Base-by-base conservation (phyloP, 1,140 invertebrate genomes). In the Drosophila asahinai region DNA sequence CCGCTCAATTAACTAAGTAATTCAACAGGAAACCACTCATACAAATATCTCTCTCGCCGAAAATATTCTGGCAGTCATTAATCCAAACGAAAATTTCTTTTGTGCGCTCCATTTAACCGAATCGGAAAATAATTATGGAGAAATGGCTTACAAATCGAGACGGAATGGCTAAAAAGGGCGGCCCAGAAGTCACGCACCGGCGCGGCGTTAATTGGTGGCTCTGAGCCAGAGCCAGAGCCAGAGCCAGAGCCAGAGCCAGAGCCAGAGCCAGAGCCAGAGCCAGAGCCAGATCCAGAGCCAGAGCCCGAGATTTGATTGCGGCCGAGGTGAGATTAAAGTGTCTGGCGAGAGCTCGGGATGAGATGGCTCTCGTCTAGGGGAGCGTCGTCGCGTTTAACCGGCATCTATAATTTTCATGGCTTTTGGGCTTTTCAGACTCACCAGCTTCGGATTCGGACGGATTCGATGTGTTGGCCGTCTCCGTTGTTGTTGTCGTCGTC, bases 1-100 rank as follows among this genome's bases (percentile, higher is more conserved):
- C 81, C 84, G 84, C 62, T 52, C 64, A 87, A 81, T 84, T 83
- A 89, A 84, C 81, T 68, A 83, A 87, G 66, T 87, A 87, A 89
- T 84, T 89, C 84, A 87, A 87, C 81, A 87, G 84, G 84, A 87
- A 89, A 89, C 67, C 57, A 48, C 75, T 64, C 67, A 61, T 68
- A 25, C 54, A 57, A 57, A 57, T 57, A 40, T 57, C 19, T 22
- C 38, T 11, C 19, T 57, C 36, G 9, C 70, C 49, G n/a, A 27
- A 48, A 72, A 81, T 64, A 83, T 82, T 89, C 65, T 81, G 57
- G 14, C 30, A 74, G 68, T 83, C 81, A 87, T 89, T 89, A 89
- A 84, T 79, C 66, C 70, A 59, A 74, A 59, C 43, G 61, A 61
- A 79, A 80, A 72, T 81, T 86, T 86, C 70, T 76, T 74, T 75